Base-by-base conservation (phyloP, 30 jellyfish, hydroid and myxozoan species). In the Pelagia noctiluca region DNA sequence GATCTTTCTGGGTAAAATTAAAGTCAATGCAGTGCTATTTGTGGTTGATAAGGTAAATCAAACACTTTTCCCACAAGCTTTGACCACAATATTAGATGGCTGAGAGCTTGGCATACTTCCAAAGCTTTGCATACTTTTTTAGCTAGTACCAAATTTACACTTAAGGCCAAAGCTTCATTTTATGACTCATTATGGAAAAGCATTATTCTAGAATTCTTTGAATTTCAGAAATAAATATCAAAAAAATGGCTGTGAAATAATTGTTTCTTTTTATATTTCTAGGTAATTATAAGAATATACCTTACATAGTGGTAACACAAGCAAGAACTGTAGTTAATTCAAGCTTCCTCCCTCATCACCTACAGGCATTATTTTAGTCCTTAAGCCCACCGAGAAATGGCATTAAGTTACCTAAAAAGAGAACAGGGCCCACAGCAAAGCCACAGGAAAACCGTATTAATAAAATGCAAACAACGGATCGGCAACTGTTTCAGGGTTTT, bases 21-120 rank as follows among this genome's bases (percentile, higher is more conserved):
- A 5, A 42, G 57, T 42, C 57, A 42, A 42, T 42, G 57, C 57
- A 42, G 57, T 42, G 57, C 57, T 42, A 42, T 16, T 42, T 42
- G 57, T 42, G 57, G 8, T 8, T 42, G 16, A 42, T 42, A 42
- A 42, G 57, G 57, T 42, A 42, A 16, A 42, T 42, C 57, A 42
- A 42, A 42, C 57, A 42, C 57, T 42, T 42, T 42, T 42, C 57
- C 57, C 57, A 42, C 57, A 42, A 42, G 57, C 57, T 16, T 16
- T 42, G 8, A 42, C 57, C 57, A 42, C 57, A 42, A 42, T 42
- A 5, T 5, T 42, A 42, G 57, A 42, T 42, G 8, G 16, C 16
- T 42, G 57, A 5, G 8, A 42, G 8, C 16, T 42, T 8, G 16
- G 8, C 57, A 16, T 16, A 5, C 8, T 42, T 5, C 16, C 57